These are phyloP conservation scores for Emydura subglobosa DNA, from an alignment of 2,113 vertebrate genomes.

Conservation along the genomic window DNA sequence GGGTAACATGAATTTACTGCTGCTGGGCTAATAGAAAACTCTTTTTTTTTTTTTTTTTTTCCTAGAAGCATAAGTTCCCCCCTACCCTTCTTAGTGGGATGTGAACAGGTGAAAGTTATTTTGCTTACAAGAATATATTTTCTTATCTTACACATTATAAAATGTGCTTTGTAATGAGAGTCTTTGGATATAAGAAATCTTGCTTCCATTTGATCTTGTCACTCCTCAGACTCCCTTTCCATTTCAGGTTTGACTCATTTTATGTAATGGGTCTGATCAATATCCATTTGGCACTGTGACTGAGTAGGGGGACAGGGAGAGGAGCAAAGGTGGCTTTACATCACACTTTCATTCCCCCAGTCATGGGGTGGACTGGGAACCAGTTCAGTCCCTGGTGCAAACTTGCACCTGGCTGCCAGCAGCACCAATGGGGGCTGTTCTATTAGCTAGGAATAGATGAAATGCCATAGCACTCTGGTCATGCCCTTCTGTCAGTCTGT, in stretches of 20 bases:
- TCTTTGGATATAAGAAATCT: not conserved
- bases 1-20: no score
- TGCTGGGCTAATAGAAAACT: not conserved
- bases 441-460: fast-evolving
- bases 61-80: no score
- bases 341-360: fast-evolving
- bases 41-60: no score
- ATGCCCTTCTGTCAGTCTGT: fast-evolving
- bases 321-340: fast-evolving
- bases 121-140: not conserved
- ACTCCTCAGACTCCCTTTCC: not conserved
- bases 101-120: not conserved
- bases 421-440: fast-evolving
- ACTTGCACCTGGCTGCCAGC: fast-evolving
- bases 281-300: not conserved
- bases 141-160: not conserved
- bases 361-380: fast-evolving
- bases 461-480: fast-evolving
- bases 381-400: not conserved
- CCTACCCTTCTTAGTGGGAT: not conserved
- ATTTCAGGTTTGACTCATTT: not conserved
- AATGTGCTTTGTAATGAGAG: not conserved
- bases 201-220: not conserved
- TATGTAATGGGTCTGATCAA: not conserved
- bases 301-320: fast-evolving